Base-by-base conservation (phyloP, 92 coral and sea anemone genomes). In the Zoanthus sociatus region DNA sequence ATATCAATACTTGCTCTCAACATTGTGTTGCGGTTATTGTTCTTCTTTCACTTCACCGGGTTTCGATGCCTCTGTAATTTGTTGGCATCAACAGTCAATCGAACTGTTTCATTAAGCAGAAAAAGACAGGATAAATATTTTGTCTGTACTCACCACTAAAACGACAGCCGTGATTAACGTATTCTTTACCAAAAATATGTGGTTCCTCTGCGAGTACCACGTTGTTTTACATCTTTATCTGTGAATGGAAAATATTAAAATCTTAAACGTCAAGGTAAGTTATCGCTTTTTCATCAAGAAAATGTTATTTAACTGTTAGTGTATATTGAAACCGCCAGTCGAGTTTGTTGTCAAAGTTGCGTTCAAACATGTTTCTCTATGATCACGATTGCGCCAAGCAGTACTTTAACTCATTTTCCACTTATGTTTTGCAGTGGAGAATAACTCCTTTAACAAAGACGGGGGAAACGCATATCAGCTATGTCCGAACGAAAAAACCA, bases 11-110 rank as follows among this genome's bases (percentile, higher is more conserved):
- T 89, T 79, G 83, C 83, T 73, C 87, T 84, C 87, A 87, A 93
- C 92, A 89, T 89, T 93, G 93, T 92, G 84, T 89, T 86, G 81
- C 47, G 55, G 46, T 90, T 84, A 94, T 93, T 93, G 98, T 93
- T 82, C 93, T 89, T 90, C 86, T 45, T 32, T 87, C 79, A 60
- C 90, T 75, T 76, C 87, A 83, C 83, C 94, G 88, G 94, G 79
- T 77, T 91, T 89, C 90, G 89, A 47, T 66, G 61, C 85, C 85
- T 81, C 85, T 81, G 85, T 81, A 81, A 81, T 81, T 81, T 81
- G 56, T 81, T 66, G 44, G 75, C 85, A 46, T 63, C 85, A 37
- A 63, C 85, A 42, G 70, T 81, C 55, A 81, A 68, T 60, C 46
- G 54, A 64, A 47, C 85, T 64, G 63, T 81, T 81, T 81, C 70